Conservation (phyloP, 2,888 invertebrate genomes). For the Steromphala cineraria region DNA sequence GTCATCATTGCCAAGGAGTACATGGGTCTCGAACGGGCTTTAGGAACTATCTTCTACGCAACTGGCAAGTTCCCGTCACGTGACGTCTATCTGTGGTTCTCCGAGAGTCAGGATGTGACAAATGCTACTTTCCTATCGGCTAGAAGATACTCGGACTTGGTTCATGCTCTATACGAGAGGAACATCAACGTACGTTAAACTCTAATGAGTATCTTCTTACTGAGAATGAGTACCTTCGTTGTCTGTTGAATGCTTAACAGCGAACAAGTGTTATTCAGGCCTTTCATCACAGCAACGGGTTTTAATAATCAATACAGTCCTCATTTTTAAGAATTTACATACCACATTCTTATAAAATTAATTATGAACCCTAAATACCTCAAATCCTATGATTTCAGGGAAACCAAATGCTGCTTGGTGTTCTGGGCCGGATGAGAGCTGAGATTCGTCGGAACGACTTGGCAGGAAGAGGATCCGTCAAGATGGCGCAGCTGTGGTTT, state of each 20-base stretch:
- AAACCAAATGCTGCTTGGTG: conserved; percentile 33
- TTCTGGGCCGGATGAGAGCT: conserved; percentile 44
- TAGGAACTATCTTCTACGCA: conserved; percentile 64
- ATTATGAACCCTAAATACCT: no score
- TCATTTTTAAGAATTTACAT: no score
- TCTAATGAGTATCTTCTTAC: no score
- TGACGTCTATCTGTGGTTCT: conserved; percentile 63
- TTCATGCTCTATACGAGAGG: conserved; percentile 52
- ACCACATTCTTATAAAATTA: no score
- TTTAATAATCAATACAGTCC: no score
- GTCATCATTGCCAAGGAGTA: conserved; percentile 63
- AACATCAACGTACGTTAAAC: conserved; percentile 28
- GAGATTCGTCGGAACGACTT: conserved; percentile 53
- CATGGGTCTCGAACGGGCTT: conserved; percentile 61
- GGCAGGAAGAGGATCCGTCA: conserved; percentile 47
- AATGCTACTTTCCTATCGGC: conserved; percentile 63
- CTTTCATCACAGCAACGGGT: no score
- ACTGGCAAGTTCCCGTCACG: conserved; percentile 57
- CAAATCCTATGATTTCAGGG: no score
- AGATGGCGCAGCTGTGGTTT: conserved; percentile 58
- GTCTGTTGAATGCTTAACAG: no score
- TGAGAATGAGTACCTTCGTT: no score
- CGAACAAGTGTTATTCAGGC: no score
- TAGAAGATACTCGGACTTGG: conserved; percentile 52
- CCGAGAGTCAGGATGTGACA: conserved; percentile 63